phyloP scores from a whole-genome alignment of 2,797 vertebrate species.

The Moxostoma hubbsi region DNA sequence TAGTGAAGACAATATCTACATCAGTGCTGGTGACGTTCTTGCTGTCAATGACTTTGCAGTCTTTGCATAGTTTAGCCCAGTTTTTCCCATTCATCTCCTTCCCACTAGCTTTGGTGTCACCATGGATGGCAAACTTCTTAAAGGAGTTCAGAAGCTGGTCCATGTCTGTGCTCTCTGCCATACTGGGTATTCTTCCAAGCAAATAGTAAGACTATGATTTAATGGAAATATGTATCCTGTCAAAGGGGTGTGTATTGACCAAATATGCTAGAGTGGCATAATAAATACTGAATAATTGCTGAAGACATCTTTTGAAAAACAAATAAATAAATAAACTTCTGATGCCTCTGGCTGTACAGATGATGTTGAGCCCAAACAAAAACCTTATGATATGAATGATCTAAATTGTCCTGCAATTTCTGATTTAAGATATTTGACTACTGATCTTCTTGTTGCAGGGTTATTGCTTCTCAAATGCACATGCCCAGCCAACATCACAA shows the following conservation, averaged over 20 bases:
- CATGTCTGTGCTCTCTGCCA: conserved; percentile 84
- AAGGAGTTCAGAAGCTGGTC: conserved; percentile 85
- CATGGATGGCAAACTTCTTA: conserved; percentile 90
- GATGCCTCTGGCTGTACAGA: not conserved
- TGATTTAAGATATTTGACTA: not conserved
- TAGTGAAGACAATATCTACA: conserved; percentile 95
- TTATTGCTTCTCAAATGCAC: not conserved
- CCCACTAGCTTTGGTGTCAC: conserved; percentile 89
- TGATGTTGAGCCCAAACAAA: not conserved
- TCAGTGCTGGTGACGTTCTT: conserved; percentile 87
- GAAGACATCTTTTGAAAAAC: not conserved
- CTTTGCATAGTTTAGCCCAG: conserved; percentile 98
- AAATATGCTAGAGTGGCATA: not conserved
- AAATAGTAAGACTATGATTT: conserved; percentile 30
- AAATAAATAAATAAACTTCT: not conserved
- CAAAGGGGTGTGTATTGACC: conserved; percentile 14
- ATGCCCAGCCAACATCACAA: not conserved
- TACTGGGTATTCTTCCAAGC: conserved; percentile 65
- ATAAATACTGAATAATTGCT: not conserved
- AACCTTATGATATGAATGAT: conserved; percentile 3
- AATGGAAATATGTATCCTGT: conserved; percentile 7
- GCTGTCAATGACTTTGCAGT: conserved; percentile 90
- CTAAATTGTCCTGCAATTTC: conserved; percentile 10
- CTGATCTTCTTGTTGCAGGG: not conserved
- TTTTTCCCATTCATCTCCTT: conserved; percentile 95